Conservation (phyloP, 2,888 invertebrate species). For the Pammene fasciana region DNA sequence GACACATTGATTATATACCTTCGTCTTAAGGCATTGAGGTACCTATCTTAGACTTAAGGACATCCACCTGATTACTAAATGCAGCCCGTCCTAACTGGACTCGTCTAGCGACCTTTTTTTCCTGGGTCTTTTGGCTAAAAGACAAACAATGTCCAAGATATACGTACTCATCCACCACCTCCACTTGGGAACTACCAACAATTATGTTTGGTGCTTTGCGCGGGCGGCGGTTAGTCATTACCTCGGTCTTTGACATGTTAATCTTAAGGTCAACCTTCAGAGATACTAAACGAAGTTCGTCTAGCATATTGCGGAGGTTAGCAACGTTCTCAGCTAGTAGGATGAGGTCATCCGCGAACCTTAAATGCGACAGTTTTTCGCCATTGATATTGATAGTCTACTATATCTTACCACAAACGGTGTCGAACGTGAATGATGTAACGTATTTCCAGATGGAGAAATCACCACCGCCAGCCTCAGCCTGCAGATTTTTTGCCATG, state of each 20-base stretch:
- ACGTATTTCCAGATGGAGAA: too few species aligned
- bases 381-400: too few species aligned
- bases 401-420: too few species aligned
- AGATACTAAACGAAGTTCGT: background rate
- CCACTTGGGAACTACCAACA: background rate
- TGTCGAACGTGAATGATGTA: too few species aligned
- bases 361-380: background rate
- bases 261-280: background rate
- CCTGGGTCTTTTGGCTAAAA: background rate
- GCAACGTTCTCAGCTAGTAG: background rate
- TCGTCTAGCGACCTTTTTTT: background rate
- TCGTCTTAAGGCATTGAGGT: background rate
- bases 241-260: background rate
- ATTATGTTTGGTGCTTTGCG: background rate
- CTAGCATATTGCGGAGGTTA: background rate
- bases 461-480: too few species aligned
- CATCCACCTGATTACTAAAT: background rate
- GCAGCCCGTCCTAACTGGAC: background rate
- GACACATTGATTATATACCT: background rate
- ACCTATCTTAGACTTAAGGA: background rate
- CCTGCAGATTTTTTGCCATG: too few species aligned
- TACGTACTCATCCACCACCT: too few species aligned
- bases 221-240: background rate
- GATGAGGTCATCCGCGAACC: background rate
- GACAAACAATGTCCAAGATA: background rate